These are phyloP conservation scores for Poeciliopsis prolifica DNA, from an alignment of 2,113 vertebrate genomes.

Conservation along the genomic window DNA sequence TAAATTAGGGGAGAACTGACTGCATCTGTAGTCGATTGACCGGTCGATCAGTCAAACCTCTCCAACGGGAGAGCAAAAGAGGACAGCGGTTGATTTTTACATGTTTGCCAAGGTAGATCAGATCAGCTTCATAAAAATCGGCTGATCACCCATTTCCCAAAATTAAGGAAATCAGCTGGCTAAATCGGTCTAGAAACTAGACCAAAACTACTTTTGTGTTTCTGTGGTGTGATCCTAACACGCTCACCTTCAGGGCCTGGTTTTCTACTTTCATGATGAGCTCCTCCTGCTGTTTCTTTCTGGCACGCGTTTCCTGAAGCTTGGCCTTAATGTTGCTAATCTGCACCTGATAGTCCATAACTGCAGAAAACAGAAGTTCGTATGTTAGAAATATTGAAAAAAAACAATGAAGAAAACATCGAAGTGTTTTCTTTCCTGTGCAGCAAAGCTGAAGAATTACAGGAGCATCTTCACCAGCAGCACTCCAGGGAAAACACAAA, in stretches of 20 bases:
- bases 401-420: slow-evolving; percentile 4
- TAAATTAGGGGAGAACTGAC: too few species aligned
- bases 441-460: slow-evolving; percentile 6
- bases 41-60: too few species aligned
- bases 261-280: slow-evolving; percentile 99
- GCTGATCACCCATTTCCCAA: too few species aligned
- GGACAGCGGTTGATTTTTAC: too few species aligned
- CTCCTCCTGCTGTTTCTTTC: slow-evolving; percentile 95
- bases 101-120: too few species aligned
- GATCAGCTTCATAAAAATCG: too few species aligned
- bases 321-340: slow-evolving; percentile 92
- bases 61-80: too few species aligned
- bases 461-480: slow-evolving; percentile 4
- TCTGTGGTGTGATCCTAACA: background rate
- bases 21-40: too few species aligned
- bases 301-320: slow-evolving; percentile 93
- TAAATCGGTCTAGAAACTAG: too few species aligned
- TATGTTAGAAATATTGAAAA: background rate
- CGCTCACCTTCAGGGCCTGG: slow-evolving; percentile 91
- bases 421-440: background rate
- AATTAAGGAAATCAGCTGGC: too few species aligned
- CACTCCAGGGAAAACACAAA: background rate
- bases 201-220: too few species aligned
- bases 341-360: slow-evolving; percentile 94
- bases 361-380: slow-evolving; percentile 64